Evolutionary conservation across 2,888 invertebrate species (phyloP).

Genomic region (Campoplex capitator): DNA sequence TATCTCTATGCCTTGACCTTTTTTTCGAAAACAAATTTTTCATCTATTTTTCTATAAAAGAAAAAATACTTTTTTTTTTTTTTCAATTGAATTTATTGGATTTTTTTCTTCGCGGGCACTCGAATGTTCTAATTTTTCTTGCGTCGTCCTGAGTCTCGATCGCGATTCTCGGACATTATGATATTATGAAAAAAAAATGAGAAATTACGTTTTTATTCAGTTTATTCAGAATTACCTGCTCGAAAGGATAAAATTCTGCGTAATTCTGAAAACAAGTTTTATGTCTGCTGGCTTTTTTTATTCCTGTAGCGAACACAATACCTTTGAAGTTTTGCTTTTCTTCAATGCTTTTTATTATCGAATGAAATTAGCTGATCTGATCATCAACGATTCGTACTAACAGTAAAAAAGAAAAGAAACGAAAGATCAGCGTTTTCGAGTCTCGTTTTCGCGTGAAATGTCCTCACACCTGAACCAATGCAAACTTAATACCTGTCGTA

Average conservation of each 20-base stretch:
- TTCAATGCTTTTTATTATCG: background rate
- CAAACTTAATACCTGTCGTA: conserved; percentile 51
- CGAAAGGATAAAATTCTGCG: background rate
- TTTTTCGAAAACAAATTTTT: background rate
- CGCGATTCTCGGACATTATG: background rate
- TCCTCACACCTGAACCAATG: background rate
- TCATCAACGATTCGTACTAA: background rate
- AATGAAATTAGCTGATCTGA: background rate
- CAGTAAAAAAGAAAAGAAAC: background rate
- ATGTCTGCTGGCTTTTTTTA: background rate
- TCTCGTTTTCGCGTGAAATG: background rate
- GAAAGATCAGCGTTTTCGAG: background rate
- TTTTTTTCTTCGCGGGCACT: background rate
- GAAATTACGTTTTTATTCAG: too few species aligned
- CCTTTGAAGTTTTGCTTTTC: background rate
- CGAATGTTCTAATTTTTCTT: background rate
- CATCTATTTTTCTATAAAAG: background rate
- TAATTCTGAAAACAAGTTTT: background rate
- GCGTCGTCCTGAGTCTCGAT: background rate
- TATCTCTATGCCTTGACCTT: background rate
- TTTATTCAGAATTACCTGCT: too few species aligned
- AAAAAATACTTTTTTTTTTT: too few species aligned
- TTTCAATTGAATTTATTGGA: background rate
- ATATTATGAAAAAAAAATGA: too few species aligned
- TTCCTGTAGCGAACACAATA: background rate